These are phyloP conservation scores for Apteryx mantelli DNA, from an alignment of 2,113 vertebrate genomes.

Conservation along the genomic window DNA sequence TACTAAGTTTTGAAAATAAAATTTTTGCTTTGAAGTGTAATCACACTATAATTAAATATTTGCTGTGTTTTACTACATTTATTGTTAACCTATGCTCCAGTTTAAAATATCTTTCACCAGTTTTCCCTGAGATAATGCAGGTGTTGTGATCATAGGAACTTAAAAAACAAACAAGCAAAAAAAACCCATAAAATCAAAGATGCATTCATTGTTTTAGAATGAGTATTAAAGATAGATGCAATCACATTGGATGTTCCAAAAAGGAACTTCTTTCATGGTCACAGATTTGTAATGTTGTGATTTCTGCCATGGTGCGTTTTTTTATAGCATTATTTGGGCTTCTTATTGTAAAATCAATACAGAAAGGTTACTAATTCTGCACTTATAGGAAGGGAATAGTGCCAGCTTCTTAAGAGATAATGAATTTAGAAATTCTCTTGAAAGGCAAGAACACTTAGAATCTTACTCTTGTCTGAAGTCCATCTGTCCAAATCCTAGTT, in stretches of 20 bases:
- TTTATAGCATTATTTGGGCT: not conserved
- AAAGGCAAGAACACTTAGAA: not conserved
- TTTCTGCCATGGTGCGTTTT: not conserved
- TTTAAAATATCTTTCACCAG: not conserved
- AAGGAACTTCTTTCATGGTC: not conserved
- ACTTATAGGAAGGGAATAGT: not conserved
- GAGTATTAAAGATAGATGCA: not conserved
- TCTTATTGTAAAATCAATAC: not conserved
- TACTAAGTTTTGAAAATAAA: not conserved
- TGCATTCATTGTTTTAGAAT: not conserved
- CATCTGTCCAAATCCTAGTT: not conserved
- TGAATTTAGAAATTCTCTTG: not conserved
- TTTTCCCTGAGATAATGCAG: not conserved
- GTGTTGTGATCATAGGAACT: not conserved
- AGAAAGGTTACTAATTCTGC: not conserved
- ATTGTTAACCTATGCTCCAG: not conserved
- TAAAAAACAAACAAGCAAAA: not conserved
- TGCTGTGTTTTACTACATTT: not conserved
- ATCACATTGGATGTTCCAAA: not conserved
- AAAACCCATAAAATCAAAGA: not conserved
- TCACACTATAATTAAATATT: not conserved
- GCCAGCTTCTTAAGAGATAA: not conserved
- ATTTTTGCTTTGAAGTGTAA: not conserved
- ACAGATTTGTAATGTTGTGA: not conserved
- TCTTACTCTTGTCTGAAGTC: not conserved